These are phyloP conservation scores for Oscheius sp. DNA, from an alignment of 2,888 invertebrate species.

Conservation along the genomic window DNA sequence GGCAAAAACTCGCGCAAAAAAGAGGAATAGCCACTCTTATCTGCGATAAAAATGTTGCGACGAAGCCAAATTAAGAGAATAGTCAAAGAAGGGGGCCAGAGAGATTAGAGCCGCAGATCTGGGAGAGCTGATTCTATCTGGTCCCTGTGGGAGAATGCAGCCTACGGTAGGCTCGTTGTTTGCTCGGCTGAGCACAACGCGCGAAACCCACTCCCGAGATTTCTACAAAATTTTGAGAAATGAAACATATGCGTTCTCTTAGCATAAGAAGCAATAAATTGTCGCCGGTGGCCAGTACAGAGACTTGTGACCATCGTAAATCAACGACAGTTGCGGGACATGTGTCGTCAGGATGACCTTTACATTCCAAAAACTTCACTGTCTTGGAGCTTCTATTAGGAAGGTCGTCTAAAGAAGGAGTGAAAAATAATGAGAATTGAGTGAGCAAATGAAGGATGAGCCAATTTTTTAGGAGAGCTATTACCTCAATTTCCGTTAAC, in stretches of 20 bases:
- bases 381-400: background rate
- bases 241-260: too few relatives aligned
- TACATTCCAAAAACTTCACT: background rate
- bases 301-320: conserved; percentile 29
- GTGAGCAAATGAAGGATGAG: conserved; percentile 7
- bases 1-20: conserved; percentile 29
- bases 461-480: background rate
- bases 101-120: conserved; percentile 26
- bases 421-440: background rate
- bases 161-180: conserved; percentile 25
- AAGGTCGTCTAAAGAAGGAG: background rate
- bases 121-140: conserved; percentile 30
- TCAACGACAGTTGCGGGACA: conserved; percentile 28
- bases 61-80: background rate
- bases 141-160: conserved; percentile 11
- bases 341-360: conserved; percentile 20
- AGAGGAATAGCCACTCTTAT: conserved; percentile 26
- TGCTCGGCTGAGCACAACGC: conserved; percentile 22
- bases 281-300: conserved; percentile 25
- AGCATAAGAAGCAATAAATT: conserved; percentile 20
- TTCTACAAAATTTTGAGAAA: background rate
- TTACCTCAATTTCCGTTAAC: conserved; percentile 23
- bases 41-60: conserved; percentile 27
- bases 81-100: conserved; percentile 1
- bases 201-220: background rate